Evolutionary conservation across 2,888 invertebrate genomes (phyloP).

Genomic region (Argynnis bischoffii): DNA sequence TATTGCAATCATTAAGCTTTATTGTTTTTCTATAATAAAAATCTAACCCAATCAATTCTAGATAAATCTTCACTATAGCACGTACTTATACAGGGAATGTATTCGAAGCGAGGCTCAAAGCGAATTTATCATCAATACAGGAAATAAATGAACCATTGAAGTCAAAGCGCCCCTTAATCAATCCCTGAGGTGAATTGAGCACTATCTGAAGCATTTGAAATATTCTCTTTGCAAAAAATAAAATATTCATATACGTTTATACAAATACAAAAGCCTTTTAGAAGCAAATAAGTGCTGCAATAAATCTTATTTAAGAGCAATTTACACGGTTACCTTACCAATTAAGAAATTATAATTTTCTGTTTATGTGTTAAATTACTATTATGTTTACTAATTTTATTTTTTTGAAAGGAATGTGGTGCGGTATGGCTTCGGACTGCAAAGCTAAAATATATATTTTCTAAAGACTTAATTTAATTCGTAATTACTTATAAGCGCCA

Average conservation of each 20-base stretch:
- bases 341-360: no score
- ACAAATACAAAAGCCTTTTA: no score
- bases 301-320: no score
- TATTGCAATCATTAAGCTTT: neutral
- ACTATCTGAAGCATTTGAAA: conserved; percentile 20
- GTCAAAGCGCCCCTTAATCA: conserved; percentile 29
- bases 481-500: no score
- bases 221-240: conserved; percentile 23
- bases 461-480: no score
- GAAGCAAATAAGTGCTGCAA: no score
- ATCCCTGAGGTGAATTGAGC: conserved; percentile 30
- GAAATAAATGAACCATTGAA: conserved; percentile 31
- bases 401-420: no score
- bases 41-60: conserved; percentile 3
- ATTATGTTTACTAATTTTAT: no score
- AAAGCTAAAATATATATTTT: no score
- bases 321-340: no score
- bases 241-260: neutral
- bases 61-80: conserved; percentile 11
- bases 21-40: neutral
- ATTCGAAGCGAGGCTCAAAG: conserved; percentile 21
- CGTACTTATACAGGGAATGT: conserved; percentile 16
- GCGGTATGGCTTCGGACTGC: no score
- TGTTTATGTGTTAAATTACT: no score
- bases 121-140: conserved; percentile 30